Evolutionary conservation across 2,113 vertebrate species (phyloP).

Genomic region (Cettia cetti): DNA sequence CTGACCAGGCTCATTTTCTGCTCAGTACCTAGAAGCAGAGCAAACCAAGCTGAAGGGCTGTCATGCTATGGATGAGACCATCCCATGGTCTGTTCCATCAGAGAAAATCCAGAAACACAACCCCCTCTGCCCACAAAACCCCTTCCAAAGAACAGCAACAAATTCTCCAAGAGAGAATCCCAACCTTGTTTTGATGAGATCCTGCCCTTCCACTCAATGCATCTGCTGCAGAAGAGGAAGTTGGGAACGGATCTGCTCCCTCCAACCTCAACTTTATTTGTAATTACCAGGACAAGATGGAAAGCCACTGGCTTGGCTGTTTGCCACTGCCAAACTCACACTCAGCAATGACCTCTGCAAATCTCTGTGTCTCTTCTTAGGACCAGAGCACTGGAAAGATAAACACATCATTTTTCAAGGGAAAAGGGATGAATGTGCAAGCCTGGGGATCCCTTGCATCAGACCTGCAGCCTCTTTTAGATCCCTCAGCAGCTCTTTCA

Average conservation of each 20-base stretch:
- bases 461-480: not conserved
- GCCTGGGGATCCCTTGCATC: not conserved
- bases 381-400: not conserved
- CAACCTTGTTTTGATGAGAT: not conserved
- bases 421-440: not conserved
- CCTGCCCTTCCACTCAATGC: not conserved
- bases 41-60: rapidly evolving
- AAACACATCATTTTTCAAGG: not conserved
- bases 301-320: not conserved
- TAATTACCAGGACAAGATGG: not conserved
- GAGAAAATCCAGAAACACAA: not conserved
- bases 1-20: not conserved
- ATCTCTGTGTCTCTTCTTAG: not conserved
- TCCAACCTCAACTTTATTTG: not conserved
- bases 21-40: not conserved
- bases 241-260: not conserved
- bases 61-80: rapidly evolving
- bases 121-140: not conserved
- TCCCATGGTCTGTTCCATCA: not conserved
- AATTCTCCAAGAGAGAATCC: not conserved
- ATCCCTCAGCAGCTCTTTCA: not conserved
- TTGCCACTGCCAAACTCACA: not conserved
- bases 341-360: not conserved
- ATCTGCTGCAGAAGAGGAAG: not conserved
- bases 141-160: not conserved